Conservation (phyloP, 2,888 invertebrate species). For the Drosophila koepferae region DNA sequence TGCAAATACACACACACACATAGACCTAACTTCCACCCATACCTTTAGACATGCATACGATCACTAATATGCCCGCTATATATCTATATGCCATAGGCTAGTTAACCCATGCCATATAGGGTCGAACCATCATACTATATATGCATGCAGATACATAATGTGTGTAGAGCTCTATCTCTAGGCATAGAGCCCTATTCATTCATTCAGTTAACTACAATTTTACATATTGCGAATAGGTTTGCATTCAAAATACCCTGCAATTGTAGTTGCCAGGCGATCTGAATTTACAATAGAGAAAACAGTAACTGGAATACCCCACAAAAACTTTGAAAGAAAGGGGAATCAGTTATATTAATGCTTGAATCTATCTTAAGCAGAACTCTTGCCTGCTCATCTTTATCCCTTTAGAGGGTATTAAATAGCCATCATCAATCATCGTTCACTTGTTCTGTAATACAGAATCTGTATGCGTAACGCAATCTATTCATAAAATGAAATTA, state of each 20-base stretch:
- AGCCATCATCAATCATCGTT: not conserved
- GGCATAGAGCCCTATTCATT: slow-evolving; percentile 29
- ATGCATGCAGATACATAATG: not conserved
- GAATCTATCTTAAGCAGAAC: too few relatives aligned
- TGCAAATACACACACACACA: slow-evolving; percentile 8
- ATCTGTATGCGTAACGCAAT: slow-evolving; percentile 81
- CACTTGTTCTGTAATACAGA: slow-evolving; percentile 22
- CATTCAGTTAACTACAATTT: slow-evolving; percentile 36
- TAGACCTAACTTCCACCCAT: slow-evolving; percentile 1
- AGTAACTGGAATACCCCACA: not conserved
- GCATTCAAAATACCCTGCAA: slow-evolving; percentile 28
- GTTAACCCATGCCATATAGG: slow-evolving; percentile 53
- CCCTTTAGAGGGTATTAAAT: slow-evolving; percentile 12
- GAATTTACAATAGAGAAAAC: not conserved
- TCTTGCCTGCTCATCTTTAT: not conserved
- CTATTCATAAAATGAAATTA: slow-evolving; percentile 82
- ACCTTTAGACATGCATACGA: not conserved
- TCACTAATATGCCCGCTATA: slow-evolving; percentile 31
- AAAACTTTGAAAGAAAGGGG: not conserved
- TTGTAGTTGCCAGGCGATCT: not conserved
- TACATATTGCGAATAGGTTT: slow-evolving; percentile 46
- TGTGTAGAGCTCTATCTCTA: slow-evolving; percentile 14
- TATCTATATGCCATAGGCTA: slow-evolving; percentile 8
- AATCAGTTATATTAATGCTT: not conserved
- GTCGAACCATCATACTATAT: slow-evolving; percentile 36